Evolutionary conservation across 2,113 vertebrate species (phyloP).

Genomic region (Pseudopipra pipra): DNA sequence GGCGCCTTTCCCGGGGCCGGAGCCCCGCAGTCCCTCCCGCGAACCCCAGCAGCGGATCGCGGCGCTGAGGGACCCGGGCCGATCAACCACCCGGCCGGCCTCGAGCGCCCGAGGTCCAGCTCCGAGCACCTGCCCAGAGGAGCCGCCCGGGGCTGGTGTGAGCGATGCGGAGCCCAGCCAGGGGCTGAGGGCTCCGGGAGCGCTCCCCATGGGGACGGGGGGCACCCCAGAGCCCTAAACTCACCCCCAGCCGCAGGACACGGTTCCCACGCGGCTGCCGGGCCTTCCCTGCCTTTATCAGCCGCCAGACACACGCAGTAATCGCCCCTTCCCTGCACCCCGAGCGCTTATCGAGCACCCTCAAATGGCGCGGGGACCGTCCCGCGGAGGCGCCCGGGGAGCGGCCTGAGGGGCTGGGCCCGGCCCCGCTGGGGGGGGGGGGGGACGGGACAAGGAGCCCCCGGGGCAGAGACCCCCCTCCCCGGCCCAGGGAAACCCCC

Average conservation of each 20-base stretch:
- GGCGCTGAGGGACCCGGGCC: rapidly evolving
- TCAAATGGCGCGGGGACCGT: neutral
- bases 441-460: neutral
- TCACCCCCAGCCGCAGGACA: neutral
- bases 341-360: neutral
- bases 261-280: neutral
- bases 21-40: neutral
- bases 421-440: neutral
- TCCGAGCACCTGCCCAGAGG: neutral
- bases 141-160: rapidly evolving
- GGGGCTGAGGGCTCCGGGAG: too few relatives aligned
- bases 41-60: neutral
- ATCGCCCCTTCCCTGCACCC: neutral
- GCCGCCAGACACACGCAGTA: rapidly evolving
- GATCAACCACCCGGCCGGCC: neutral
- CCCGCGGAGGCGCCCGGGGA: neutral
- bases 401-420: neutral
- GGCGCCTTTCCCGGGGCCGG: rapidly evolving
- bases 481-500: too few relatives aligned
- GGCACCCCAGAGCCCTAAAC: rapidly evolving
- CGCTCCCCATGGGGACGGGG: rapidly evolving
- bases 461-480: neutral
- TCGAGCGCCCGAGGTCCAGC: neutral
- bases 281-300: neutral
- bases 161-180: rapidly evolving